phyloP scores from a whole-genome alignment of 2,113 vertebrate genomes.

The Loxodonta africana region DNA sequence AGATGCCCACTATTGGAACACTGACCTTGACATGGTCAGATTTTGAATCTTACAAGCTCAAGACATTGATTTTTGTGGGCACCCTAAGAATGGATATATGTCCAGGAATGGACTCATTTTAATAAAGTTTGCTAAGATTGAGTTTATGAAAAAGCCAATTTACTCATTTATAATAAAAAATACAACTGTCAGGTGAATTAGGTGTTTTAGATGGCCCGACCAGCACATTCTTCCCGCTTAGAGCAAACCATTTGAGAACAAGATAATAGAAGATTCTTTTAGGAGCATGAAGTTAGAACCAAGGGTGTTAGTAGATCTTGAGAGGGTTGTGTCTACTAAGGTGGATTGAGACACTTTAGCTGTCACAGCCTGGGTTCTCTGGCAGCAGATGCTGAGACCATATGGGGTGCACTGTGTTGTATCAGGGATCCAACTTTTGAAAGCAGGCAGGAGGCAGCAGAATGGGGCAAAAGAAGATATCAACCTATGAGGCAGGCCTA shows the following conservation, averaged over 20 bases:
- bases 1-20: not conserved
- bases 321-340: not conserved
- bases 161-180: conserved; percentile 3
- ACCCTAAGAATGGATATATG: not conserved
- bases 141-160: not conserved
- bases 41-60: not conserved
- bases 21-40: not conserved
- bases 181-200: not conserved
- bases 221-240: not conserved
- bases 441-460: not conserved
- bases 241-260: not conserved
- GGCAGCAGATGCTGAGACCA: not conserved
- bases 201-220: not conserved
- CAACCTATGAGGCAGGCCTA: not conserved
- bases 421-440: not conserved
- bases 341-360: not conserved
- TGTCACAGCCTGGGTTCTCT: not conserved
- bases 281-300: not conserved
- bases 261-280: not conserved
- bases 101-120: not conserved
- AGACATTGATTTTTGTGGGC: not conserved
- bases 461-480: not conserved
- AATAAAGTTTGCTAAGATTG: not conserved
- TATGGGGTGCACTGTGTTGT: not conserved
- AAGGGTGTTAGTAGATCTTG: not conserved